Evolutionary conservation across 2,113 vertebrate genomes (phyloP).

Genomic region (Ptyas mucosa): DNA sequence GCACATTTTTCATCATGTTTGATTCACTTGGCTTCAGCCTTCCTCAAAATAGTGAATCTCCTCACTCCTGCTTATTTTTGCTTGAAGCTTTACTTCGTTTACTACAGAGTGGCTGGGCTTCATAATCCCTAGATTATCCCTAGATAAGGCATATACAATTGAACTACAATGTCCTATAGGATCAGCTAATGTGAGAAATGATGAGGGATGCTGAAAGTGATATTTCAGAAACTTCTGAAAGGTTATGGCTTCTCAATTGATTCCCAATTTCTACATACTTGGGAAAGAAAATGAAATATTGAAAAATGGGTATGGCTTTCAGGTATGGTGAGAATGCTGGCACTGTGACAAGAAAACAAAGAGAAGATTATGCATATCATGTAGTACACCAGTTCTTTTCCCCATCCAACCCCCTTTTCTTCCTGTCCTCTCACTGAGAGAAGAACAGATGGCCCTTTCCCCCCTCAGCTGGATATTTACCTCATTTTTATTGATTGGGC

Average conservation of each 20-base stretch:
- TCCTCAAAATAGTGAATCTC: background rate
- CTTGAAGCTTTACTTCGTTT: background rate
- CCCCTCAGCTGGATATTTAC: background rate
- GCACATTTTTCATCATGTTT: background rate
- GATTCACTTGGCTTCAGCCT: background rate
- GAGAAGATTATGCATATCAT: background rate
- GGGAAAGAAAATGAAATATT: background rate
- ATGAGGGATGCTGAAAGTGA: background rate
- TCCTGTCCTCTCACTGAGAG: slow-evolving; percentile 20
- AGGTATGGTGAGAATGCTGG: background rate
- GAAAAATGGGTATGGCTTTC: background rate
- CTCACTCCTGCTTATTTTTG: background rate
- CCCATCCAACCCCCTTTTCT: background rate
- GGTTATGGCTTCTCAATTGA: background rate
- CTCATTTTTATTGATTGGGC: slow-evolving; percentile 21
- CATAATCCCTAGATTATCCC: background rate
- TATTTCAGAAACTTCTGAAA: background rate
- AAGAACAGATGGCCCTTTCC: slow-evolving; percentile 33
- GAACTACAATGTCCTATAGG: background rate
- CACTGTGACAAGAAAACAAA: background rate
- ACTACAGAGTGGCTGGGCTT: background rate
- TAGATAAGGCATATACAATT: background rate
- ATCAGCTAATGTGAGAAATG: background rate
- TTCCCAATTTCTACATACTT: background rate
- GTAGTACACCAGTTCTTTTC: background rate